Conservation (phyloP, 2,797 vertebrate genomes). For the Notolepis coatsorum region DNA sequence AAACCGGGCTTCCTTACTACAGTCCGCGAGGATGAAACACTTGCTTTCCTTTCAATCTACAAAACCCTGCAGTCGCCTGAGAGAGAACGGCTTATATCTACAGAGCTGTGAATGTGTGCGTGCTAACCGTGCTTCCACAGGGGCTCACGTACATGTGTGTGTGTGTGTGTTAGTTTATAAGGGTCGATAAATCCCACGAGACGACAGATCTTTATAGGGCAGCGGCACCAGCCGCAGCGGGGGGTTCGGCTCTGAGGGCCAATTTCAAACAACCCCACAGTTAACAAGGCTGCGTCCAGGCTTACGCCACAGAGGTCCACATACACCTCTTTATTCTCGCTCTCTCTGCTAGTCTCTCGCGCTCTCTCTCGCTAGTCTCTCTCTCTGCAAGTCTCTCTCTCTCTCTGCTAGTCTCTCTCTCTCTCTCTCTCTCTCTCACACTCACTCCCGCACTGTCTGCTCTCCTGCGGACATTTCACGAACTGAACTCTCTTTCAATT, state of each 20-base stretch:
- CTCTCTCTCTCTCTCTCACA: slow-evolving; percentile 13
- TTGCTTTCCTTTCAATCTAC: slow-evolving; percentile 32
- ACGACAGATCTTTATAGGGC: slow-evolving; percentile 61
- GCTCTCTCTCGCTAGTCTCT: slow-evolving; percentile 21
- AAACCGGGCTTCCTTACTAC: slow-evolving; percentile 6
- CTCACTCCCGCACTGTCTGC: slow-evolving; percentile 34
- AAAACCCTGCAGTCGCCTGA: slow-evolving; percentile 57
- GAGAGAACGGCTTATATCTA: slow-evolving; percentile 42
- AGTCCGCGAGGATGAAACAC: slow-evolving; percentile 21
- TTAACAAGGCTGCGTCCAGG: slow-evolving; percentile 62
- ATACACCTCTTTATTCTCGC: too few species aligned
- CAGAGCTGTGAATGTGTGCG: slow-evolving; percentile 41
- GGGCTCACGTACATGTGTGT: slow-evolving; percentile 27
- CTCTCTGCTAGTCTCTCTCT: slow-evolving; percentile 42
- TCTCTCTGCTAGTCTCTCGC: slow-evolving; percentile 44
- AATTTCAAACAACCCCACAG: slow-evolving; percentile 45
- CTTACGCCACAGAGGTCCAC: slow-evolving; percentile 55
- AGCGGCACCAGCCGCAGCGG: slow-evolving; percentile 32
- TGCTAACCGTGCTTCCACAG: not conserved
- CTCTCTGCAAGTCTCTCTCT: too few species aligned
- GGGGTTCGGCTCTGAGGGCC: slow-evolving; percentile 57
- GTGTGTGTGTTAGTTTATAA: slow-evolving; percentile 17
- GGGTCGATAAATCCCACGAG: slow-evolving; percentile 57
- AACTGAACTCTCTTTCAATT: slow-evolving; percentile 74
- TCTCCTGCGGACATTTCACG: slow-evolving; percentile 61